Conservation (phyloP, 2,113 vertebrate species). For the Mormoops blainvillei region DNA sequence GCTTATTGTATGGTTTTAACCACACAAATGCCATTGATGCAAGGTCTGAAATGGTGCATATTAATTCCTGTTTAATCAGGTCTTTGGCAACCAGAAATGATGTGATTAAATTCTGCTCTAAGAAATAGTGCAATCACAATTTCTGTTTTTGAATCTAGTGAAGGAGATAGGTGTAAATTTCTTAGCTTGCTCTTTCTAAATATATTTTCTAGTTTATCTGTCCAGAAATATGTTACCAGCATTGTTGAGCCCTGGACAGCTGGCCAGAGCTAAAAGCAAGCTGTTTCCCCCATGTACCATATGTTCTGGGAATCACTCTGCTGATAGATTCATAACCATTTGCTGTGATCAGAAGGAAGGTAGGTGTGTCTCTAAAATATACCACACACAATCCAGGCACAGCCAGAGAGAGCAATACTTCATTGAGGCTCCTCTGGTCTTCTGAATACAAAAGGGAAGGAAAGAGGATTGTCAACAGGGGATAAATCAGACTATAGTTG, state of each 20-base stretch:
- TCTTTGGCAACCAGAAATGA: background rate
- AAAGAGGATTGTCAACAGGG: background rate
- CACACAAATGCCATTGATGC: background rate
- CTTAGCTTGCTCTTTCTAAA: conserved; percentile 57
- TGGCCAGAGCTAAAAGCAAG: conserved; percentile 50
- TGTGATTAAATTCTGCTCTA: background rate
- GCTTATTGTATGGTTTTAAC: background rate
- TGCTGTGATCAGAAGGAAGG: conserved; percentile 40
- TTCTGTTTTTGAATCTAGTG: background rate
- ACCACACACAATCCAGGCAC: background rate
- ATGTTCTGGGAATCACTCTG: conserved; percentile 47
- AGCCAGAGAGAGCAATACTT: background rate
- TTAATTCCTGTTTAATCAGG: conserved; percentile 25
- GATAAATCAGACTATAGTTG: background rate
- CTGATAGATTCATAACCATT: conserved; percentile 55
- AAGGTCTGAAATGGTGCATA: background rate
- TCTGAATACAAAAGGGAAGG: conserved; percentile 20
- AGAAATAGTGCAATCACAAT: background rate
- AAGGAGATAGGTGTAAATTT: background rate
- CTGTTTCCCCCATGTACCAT: conserved; percentile 30
- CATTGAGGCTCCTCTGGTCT: background rate
- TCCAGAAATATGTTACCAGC: conserved; percentile 35
- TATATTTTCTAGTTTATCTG: conserved; percentile 56
- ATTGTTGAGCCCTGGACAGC: conserved; percentile 48
- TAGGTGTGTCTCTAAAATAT: conserved; percentile 37